phyloP scores from a whole-genome alignment of 2,797 vertebrate genomes.

The Craterocephalus amniculus region DNA sequence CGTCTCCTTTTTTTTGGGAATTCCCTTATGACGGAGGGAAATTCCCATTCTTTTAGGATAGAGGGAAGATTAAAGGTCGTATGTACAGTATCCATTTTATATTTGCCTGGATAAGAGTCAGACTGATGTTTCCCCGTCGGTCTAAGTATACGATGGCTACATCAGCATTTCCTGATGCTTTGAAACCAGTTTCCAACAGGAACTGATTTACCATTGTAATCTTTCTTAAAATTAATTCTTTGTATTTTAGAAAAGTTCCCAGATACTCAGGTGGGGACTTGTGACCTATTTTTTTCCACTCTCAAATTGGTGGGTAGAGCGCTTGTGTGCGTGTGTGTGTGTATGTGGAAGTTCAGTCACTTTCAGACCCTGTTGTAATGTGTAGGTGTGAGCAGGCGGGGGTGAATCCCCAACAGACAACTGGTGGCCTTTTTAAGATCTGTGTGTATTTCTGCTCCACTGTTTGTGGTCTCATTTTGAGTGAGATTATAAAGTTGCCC shows the following conservation, averaged over 20 bases:
- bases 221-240: slow-evolving; percentile 35
- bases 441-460: slow-evolving; percentile 43
- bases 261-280: slow-evolving; percentile 65
- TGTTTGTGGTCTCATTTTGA: slow-evolving; percentile 42
- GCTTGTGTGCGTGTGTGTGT: slow-evolving; percentile 2
- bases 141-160: slow-evolving; percentile 35
- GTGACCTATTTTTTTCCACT: slow-evolving; percentile 82
- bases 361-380: slow-evolving; percentile 63
- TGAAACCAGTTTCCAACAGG: slow-evolving; percentile 57
- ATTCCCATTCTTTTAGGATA: slow-evolving; percentile 83
- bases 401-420: slow-evolving; percentile 76
- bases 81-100: slow-evolving; percentile 65
- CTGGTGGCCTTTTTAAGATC: slow-evolving; percentile 62
- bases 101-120: slow-evolving; percentile 70
- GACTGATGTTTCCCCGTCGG: slow-evolving; percentile 46
- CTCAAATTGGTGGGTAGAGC: slow-evolving; percentile 65
- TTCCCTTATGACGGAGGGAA: slow-evolving; percentile 80
- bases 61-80: slow-evolving; percentile 79
- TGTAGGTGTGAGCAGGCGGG: slow-evolving; percentile 58
- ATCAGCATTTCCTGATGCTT: slow-evolving; percentile 53
- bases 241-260: slow-evolving; percentile 73
- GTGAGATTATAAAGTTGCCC: slow-evolving; percentile 40
- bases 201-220: slow-evolving; percentile 51
- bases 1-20: slow-evolving; percentile 73
- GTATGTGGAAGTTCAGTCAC: slow-evolving; percentile 65